Conservation (phyloP, 2,113 vertebrate genomes). For the Indicator maculatus region DNA sequence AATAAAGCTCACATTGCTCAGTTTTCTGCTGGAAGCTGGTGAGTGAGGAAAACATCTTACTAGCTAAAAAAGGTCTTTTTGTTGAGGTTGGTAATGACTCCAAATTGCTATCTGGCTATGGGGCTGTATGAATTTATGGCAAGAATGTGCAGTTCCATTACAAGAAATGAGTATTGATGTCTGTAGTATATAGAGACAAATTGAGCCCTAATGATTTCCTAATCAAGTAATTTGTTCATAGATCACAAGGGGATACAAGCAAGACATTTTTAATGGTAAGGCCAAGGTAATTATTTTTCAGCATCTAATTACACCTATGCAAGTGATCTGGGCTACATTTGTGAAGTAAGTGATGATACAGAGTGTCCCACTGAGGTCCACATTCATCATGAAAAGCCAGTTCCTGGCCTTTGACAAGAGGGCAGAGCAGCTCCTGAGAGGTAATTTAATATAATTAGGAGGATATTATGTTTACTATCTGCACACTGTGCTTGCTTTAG, state of each 20-base stretch:
- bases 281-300: slow-evolving; percentile 79
- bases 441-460: slow-evolving; percentile 65
- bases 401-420: slow-evolving; percentile 60
- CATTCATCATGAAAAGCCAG: slow-evolving; percentile 50
- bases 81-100: slow-evolving; percentile 34
- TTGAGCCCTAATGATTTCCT: slow-evolving; percentile 79
- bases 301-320: slow-evolving; percentile 76
- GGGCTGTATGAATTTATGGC: slow-evolving; percentile 53
- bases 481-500: slow-evolving; percentile 18
- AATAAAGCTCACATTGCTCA: not conserved
- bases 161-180: slow-evolving; percentile 77
- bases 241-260: slow-evolving; percentile 72
- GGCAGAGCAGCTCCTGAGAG: slow-evolving; percentile 55
- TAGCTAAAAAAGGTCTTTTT: not conserved
- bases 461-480: slow-evolving; percentile 66
- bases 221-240: slow-evolving; percentile 83
- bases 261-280: slow-evolving; percentile 68
- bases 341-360: slow-evolving; percentile 50
- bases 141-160: slow-evolving; percentile 63
- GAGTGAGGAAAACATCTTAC: not conserved
- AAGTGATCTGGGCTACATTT: slow-evolving; percentile 46
- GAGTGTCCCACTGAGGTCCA: slow-evolving; percentile 48
- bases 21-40: slow-evolving; percentile 4
- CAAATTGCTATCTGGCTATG: slow-evolving; percentile 13
- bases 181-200: slow-evolving; percentile 72